A percentile compares a stretch with the other conserved stretches of the same genome.
Conservation (phyloP, 2,797 vertebrate species). For the Huso huso region DNA sequence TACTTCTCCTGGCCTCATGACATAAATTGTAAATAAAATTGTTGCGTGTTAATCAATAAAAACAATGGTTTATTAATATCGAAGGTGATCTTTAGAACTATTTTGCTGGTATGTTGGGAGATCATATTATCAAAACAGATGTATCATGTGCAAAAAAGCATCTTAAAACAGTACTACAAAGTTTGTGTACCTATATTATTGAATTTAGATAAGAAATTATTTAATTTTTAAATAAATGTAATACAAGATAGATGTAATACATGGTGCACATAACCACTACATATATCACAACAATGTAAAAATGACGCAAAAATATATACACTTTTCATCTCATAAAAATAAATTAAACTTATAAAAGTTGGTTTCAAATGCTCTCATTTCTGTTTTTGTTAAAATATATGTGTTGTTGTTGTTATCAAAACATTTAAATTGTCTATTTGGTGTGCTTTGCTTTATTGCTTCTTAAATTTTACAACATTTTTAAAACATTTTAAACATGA, state of each 20-base stretch:
- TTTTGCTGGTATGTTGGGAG: slow-evolving; percentile 12
- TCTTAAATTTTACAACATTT: neutral
- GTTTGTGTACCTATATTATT: slow-evolving; percentile 13
- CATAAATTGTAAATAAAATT: neutral
- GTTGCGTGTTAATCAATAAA: slow-evolving; percentile 9
- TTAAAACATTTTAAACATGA: neutral
- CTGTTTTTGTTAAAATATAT: slow-evolving; percentile 21
- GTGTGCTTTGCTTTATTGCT: neutral
- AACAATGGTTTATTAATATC: neutral
- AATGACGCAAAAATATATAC: slow-evolving; percentile 31
- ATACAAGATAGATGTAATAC: slow-evolving; percentile 10
- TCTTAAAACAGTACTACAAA: slow-evolving; percentile 12
- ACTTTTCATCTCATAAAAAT: slow-evolving; percentile 33
- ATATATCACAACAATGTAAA: slow-evolving; percentile 26
- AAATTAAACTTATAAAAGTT: slow-evolving; percentile 42
- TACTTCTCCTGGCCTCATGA: slow-evolving; percentile 9
- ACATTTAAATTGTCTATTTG: slow-evolving; percentile 15
- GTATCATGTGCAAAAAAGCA: slow-evolving; percentile 1
- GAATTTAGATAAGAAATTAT: slow-evolving; percentile 10
- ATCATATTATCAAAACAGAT: slow-evolving; percentile 18
- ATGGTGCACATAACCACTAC: slow-evolving; percentile 30
- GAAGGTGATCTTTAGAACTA: neutral
- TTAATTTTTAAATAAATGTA: slow-evolving; percentile 26
- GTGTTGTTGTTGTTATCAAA: slow-evolving; percentile 23
- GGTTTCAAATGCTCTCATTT: slow-evolving; percentile 30